Conservation (phyloP, 2,797 vertebrate genomes). For the Alauda arvensis region DNA sequence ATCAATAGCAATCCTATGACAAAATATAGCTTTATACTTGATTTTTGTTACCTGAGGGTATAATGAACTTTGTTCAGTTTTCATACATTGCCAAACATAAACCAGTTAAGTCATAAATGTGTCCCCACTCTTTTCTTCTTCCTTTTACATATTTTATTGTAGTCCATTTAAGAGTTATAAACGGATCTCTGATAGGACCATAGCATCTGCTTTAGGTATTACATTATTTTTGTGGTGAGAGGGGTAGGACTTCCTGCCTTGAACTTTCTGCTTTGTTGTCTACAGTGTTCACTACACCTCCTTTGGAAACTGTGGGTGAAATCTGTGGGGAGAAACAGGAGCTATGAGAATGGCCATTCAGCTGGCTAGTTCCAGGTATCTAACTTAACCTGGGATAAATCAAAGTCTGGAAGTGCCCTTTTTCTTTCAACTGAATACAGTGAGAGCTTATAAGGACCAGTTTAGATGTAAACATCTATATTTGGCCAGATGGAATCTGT, state of each 20-base stretch:
- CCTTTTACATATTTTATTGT: not conserved
- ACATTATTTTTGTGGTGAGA: not conserved
- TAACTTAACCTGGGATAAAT: not conserved
- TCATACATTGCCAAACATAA: not conserved
- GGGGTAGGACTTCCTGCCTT: not conserved
- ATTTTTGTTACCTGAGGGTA: not conserved
- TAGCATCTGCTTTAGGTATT: not conserved
- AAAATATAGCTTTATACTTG: not conserved
- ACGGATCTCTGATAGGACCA: not conserved
- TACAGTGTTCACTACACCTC: not conserved
- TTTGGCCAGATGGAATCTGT: slow-evolving; percentile 26
- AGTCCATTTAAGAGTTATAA: not conserved
- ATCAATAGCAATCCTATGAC: not conserved
- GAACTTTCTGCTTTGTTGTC: not conserved
- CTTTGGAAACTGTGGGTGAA: not conserved
- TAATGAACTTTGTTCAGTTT: not conserved
- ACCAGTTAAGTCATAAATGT: not conserved
- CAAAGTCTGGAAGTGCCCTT: not conserved
- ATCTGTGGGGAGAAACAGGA: not conserved
- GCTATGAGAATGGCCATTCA: not conserved
- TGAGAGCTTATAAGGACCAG: not conserved
- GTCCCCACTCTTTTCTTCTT: not conserved
- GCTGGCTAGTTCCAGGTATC: not conserved
- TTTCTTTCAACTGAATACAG: not conserved
- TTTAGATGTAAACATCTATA: slow-evolving; percentile 45